phyloP scores from a whole-genome alignment of 2,113 vertebrate species.

The Pimephales promelas region DNA sequence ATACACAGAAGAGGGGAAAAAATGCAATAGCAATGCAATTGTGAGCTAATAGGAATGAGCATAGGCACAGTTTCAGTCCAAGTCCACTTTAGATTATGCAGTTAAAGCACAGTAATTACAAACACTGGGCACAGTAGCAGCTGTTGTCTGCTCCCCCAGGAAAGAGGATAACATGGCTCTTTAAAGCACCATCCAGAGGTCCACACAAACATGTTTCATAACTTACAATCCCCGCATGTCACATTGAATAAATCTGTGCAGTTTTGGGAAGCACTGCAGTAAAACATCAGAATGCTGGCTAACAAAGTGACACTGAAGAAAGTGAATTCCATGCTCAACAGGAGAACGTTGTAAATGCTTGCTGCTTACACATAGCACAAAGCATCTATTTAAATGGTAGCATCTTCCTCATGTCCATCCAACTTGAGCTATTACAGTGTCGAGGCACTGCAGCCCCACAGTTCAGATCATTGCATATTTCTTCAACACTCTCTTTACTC shows the following conservation, averaged over 20 bases:
- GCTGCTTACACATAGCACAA: slow-evolving; percentile 41
- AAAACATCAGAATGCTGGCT: not conserved
- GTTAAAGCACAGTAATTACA: slow-evolving; percentile 53
- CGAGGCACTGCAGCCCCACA: slow-evolving; percentile 46
- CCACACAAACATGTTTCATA: slow-evolving; percentile 29
- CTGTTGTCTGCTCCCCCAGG: slow-evolving; percentile 37
- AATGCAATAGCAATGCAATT: slow-evolving; percentile 43
- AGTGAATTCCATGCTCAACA: slow-evolving; percentile 5
- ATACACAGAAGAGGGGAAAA: not conserved
- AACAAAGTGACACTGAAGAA: slow-evolving; percentile 8
- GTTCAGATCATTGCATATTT: slow-evolving; percentile 52
- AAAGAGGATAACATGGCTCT: slow-evolving; percentile 16
- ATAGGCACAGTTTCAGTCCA: slow-evolving; percentile 30
- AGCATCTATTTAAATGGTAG: slow-evolving; percentile 43
- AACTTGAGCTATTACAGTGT: slow-evolving; percentile 40
- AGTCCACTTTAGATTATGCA: slow-evolving; percentile 56
- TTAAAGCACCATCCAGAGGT: not conserved
- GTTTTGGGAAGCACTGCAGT: not conserved
- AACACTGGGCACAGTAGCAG: slow-evolving; percentile 24
- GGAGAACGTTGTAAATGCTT: slow-evolving; percentile 13
- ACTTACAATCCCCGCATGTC: slow-evolving; percentile 13
- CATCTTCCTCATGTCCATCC: slow-evolving; percentile 37
- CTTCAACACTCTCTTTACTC: slow-evolving; percentile 54
- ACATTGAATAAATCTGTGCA: slow-evolving; percentile 16
- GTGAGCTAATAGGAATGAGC: slow-evolving; percentile 41